phyloP scores from a whole-genome alignment of 2,888 invertebrate species.

The Hirtodrosophila trivittata region DNA sequence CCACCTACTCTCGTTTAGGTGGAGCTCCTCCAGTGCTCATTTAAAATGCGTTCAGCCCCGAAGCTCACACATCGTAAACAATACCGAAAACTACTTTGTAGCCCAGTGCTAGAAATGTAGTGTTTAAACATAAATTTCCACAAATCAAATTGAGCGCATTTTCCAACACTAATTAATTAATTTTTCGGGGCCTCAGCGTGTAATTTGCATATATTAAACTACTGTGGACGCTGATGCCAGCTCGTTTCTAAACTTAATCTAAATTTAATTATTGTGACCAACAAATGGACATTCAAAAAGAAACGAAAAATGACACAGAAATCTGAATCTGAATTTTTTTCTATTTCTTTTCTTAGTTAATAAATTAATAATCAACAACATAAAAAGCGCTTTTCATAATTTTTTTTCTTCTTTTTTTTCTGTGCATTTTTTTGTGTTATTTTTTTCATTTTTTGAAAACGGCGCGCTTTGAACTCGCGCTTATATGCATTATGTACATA shows the following conservation, averaged over 20 bases:
- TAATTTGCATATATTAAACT: slow-evolving; percentile 79
- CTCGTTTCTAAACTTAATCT: slow-evolving; percentile 71
- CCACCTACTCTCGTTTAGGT: not conserved
- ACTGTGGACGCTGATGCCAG: slow-evolving; percentile 60
- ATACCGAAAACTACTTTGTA: slow-evolving; percentile 44
- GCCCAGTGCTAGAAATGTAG: slow-evolving; percentile 36
- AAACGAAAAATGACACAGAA: slow-evolving; percentile 48
- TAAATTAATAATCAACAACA: slow-evolving; percentile 77
- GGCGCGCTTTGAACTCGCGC: slow-evolving; percentile 73
- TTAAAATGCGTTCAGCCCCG: slow-evolving; percentile 70
- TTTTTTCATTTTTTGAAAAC: slow-evolving; percentile 34
- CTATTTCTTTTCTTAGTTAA: slow-evolving; percentile 52
- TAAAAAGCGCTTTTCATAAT: slow-evolving; percentile 75
- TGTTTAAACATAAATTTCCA: slow-evolving; percentile 73
- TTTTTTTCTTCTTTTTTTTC: slow-evolving; percentile 33
- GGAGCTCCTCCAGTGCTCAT: slow-evolving; percentile 34
- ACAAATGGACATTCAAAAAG: slow-evolving; percentile 57
- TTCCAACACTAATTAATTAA: slow-evolving; percentile 77
- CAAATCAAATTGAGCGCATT: slow-evolving; percentile 79
- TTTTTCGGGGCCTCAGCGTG: slow-evolving; percentile 54
- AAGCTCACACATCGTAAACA: slow-evolving; percentile 72
- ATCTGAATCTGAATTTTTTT: slow-evolving; percentile 49
- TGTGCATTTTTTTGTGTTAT: slow-evolving; percentile 1
- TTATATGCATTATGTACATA: slow-evolving; percentile 75
- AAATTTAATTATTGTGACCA: slow-evolving; percentile 79